These are phyloP conservation scores for Stichodactyla mertensii DNA, from an alignment of 64 coral and sea anemone species.

Conservation along the genomic window DNA sequence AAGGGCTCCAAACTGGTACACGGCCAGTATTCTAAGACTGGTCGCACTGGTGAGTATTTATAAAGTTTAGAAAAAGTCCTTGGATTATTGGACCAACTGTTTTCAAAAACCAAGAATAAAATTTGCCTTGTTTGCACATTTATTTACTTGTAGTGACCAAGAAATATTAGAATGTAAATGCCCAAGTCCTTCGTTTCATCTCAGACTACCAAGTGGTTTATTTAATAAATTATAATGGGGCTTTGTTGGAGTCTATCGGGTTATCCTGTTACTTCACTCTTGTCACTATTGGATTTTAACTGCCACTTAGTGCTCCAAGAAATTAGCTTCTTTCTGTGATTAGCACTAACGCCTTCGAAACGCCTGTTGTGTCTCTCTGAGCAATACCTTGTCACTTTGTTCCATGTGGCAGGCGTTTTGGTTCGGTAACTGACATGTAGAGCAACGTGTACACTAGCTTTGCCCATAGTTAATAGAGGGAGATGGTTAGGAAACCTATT, in stretches of 20 bases:
- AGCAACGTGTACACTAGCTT: no score
- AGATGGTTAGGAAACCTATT: no score
- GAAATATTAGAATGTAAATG: slow-evolving; percentile 39
- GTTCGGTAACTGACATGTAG: no score
- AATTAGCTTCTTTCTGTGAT: no score
- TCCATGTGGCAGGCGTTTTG: no score
- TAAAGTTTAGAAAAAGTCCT: slow-evolving; percentile 22
- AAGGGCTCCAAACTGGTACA: not conserved
- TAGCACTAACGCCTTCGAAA: no score
- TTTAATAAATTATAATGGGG: not conserved
- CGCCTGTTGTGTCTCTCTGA: no score
- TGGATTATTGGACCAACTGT: slow-evolving; percentile 20
- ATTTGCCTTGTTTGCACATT: slow-evolving; percentile 22
- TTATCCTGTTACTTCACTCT: slow-evolving; percentile 57
- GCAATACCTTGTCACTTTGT: no score
- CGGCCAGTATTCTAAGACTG: slow-evolving; percentile 36
- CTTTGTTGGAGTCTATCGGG: slow-evolving; percentile 14
- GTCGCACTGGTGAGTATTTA: not conserved
- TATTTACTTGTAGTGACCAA: slow-evolving; percentile 25
- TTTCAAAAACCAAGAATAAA: slow-evolving; percentile 22
- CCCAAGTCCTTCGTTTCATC: slow-evolving; percentile 36
- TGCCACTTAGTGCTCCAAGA: slow-evolving; percentile 52
- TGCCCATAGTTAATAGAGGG: no score
- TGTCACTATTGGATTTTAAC: slow-evolving; percentile 37
- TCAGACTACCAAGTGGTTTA: not conserved